Conservation (phyloP, 2,797 vertebrate genomes). For the Crocodylus rhombifer region DNA sequence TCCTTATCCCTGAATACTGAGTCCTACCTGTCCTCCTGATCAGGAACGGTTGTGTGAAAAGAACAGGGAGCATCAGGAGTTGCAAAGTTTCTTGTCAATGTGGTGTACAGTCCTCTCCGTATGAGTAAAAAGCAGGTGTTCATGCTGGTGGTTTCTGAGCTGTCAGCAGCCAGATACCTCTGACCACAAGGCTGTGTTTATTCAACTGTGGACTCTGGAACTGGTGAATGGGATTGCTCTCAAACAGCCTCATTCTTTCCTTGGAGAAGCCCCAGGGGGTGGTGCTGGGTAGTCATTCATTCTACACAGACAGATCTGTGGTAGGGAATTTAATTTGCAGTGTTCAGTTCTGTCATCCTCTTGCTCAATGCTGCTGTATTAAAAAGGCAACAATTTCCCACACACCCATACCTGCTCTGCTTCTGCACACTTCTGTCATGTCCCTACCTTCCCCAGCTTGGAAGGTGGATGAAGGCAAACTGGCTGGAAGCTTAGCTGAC, state of each 20-base stretch:
- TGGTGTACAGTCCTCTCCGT: neutral
- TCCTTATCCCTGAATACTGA: neutral
- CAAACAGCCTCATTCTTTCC: neutral
- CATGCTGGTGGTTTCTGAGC: neutral
- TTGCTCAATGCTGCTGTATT: neutral
- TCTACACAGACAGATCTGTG: neutral
- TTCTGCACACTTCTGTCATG: neutral
- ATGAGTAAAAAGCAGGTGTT: neutral
- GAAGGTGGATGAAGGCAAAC: slow-evolving; percentile 37
- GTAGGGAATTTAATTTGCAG: neutral
- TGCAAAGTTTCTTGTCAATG: neutral
- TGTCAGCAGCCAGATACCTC: neutral
- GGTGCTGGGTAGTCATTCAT: neutral
- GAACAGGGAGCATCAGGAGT: neutral
- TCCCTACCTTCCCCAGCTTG: slow-evolving; percentile 8
- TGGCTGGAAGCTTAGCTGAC: neutral
- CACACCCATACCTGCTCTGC: neutral
- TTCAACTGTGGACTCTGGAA: neutral
- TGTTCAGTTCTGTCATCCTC: neutral
- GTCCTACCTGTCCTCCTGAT: neutral
- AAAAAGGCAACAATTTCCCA: slow-evolving; percentile 14
- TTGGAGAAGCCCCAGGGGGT: accelerated
- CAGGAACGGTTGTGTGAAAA: neutral
- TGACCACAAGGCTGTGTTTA: neutral
- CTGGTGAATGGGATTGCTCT: neutral